Conservation (phyloP, 53 echinoderm and acorn worm species). For the Holothuria scabra region DNA sequence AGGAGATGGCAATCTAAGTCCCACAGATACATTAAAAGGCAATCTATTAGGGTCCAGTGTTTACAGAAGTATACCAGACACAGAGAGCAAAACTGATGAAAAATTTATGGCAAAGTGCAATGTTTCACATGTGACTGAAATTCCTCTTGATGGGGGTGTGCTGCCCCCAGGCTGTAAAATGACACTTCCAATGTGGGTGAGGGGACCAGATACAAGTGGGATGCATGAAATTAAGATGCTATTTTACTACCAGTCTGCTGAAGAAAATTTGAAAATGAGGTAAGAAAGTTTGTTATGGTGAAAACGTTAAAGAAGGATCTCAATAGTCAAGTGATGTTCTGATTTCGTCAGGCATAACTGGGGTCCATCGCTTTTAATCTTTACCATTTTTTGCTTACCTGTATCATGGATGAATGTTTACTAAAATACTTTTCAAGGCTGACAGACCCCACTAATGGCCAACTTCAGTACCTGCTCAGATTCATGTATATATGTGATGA, state of each 20-base stretch:
- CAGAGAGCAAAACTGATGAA: slow-evolving; percentile 38
- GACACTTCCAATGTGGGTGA: slow-evolving; percentile 84
- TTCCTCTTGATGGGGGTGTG: slow-evolving; percentile 72
- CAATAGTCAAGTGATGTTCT: too few species aligned
- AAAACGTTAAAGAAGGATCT: too few species aligned
- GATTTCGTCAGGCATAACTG: too few species aligned
- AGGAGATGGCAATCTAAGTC: slow-evolving; percentile 52
- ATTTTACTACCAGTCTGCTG: slow-evolving; percentile 89
- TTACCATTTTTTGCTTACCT: too few species aligned
- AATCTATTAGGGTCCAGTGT: slow-evolving; percentile 49
- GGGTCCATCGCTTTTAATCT: too few species aligned
- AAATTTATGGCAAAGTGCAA: slow-evolving; percentile 68
- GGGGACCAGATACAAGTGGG: slow-evolving; percentile 90
- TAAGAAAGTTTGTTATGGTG: not conserved
- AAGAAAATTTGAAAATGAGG: slow-evolving; percentile 95
- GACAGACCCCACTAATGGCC: too few species aligned
- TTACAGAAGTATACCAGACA: slow-evolving; percentile 85
- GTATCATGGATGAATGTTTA: too few species aligned
- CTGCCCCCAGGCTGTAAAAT: slow-evolving; percentile 75
- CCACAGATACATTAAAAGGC: not conserved
- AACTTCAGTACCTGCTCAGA: too few species aligned
- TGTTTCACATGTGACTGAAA: slow-evolving; percentile 85
- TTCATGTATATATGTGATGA: too few species aligned
- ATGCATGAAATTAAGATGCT: slow-evolving; percentile 94
- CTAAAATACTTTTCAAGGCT: too few species aligned